A percentile compares a stretch with the other conserved stretches of the same genome.
Evolutionary conservation across 2,797 vertebrate species (phyloP).

Genomic region (Numenius phaeopus): DNA sequence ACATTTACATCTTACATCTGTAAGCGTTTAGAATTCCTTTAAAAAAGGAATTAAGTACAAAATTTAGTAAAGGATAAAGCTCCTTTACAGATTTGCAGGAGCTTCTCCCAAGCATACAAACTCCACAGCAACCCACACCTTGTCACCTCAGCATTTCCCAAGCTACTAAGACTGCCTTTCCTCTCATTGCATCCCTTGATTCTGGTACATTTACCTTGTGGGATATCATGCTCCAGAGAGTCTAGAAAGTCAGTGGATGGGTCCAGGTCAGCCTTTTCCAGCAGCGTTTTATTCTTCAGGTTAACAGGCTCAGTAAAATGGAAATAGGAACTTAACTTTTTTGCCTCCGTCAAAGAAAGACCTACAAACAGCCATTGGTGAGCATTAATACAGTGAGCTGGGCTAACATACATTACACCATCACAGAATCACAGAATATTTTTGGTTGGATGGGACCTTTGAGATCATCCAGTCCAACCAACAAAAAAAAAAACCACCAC

Average conservation of each 20-base stretch:
- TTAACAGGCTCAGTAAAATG: conserved; percentile 86
- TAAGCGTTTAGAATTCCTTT: neutral
- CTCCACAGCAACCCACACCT: neutral
- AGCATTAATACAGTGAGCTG: neutral
- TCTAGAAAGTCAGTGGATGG: conserved; percentile 92
- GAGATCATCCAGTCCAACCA: no score
- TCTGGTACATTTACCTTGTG: conserved; percentile 84
- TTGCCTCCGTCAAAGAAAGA: conserved; percentile 85
- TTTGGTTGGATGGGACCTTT: no score
- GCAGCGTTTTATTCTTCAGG: conserved; percentile 85
- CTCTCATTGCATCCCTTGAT: neutral
- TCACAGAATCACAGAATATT: no score
- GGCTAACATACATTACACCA: neutral
- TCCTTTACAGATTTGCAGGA: neutral
- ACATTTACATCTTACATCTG: neutral
- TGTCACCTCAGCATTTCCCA: neutral
- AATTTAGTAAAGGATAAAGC: neutral
- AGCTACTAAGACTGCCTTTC: neutral
- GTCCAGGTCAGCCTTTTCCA: conserved; percentile 87
- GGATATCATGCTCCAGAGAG: conserved; percentile 89
- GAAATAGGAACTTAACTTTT: conserved; percentile 88
- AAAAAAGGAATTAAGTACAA: neutral
- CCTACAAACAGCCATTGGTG: conserved; percentile 79
- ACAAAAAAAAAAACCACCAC: no score
- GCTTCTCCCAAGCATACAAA: neutral